A percentile compares a stretch with the other conserved stretches of the same genome.
phyloP scores from a whole-genome alignment of 1,140 invertebrate genomes.

The Triops longicaudatus region DNA sequence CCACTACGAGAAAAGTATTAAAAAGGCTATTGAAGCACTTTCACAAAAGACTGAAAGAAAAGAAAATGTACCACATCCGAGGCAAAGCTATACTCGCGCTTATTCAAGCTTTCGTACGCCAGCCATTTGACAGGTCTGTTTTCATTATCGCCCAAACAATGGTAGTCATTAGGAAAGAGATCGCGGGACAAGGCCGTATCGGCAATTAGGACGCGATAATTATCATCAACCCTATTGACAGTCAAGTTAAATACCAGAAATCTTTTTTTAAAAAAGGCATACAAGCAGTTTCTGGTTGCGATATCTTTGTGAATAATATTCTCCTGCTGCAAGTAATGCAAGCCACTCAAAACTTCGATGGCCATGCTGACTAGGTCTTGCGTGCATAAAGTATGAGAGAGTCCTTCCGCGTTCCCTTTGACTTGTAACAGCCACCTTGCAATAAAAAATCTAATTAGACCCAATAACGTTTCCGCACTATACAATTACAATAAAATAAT shows the following conservation, averaged over 20 bases:
- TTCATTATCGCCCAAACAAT: conserved; percentile 89
- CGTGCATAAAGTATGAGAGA: conserved; percentile 42
- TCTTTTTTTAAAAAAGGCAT: conserved; percentile 45
- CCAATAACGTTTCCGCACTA: not conserved
- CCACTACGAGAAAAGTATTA: conserved; percentile 59
- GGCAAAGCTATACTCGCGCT: conserved; percentile 71
- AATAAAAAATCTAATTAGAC: conserved; percentile 10
- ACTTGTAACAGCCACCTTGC: conserved; percentile 38
- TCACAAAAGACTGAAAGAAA: not conserved
- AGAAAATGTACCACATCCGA: conserved; percentile 70
- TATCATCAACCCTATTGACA: conserved; percentile 65
- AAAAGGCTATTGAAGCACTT: not conserved
- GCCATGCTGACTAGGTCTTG: conserved; percentile 92
- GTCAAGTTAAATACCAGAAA: conserved; percentile 30
- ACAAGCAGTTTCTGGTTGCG: conserved; percentile 86
- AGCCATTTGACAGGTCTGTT: conserved; percentile 94
- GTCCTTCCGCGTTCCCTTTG: conserved; percentile 19
- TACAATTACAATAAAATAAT: not conserved
- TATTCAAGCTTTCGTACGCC: conserved; percentile 74
- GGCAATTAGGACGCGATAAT: conserved; percentile 76
- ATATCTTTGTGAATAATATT: conserved; percentile 86
- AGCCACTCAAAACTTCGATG: conserved; percentile 75
- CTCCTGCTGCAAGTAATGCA: conserved; percentile 83
- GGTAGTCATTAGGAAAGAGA: conserved; percentile 89
- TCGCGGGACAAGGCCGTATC: conserved; percentile 87